Evolutionary conservation across 1,140 invertebrate genomes (phyloP), one percentile per base, ranked within the genome.

Genomic region (Metopolophium dirhodum): DNA sequence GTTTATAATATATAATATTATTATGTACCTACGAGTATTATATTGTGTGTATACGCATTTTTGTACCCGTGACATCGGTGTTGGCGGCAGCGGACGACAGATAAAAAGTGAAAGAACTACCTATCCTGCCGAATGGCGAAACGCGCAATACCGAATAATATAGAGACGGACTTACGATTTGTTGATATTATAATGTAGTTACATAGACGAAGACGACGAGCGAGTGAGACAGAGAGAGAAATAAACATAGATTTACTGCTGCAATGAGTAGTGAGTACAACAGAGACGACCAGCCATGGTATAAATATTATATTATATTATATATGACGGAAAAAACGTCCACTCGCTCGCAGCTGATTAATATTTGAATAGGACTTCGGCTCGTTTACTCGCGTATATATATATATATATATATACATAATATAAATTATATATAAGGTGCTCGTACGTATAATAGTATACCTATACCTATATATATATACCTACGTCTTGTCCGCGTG

Each of bases 101-200:
- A 54, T n/a, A 87, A 54, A 37, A 54, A 51, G 49, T 54, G 49
- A 87, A 87, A 87, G 18, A 87, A 87, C 85, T 87, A 41, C 41
- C 2, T 41, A 41, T 41, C 30, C 11, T n/a, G 85, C 85, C 41
- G 85, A 45, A 85, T 41, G 83, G 83, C 37, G 4, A 85, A 85
- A 85, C 83, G 35, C 41, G 83, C 83, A 83, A 83, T 83, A 83
- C 77, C 83, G 83, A 85, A 85, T 41, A 26, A 23, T 45, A 26
- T 23, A 30, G 77, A 83, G 35, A 83, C 35, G 8, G n/a, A 37
- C n/a, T 37, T 82, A 37, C 77, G 35, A 77, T 77, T 14, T 54
- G 51, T 23, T 54, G 7, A 23, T 23, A 7, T 54, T 22, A 54
- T 54, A 51, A 51, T 51, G 49, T 51, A 51, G 51, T 54, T 54